Percentiles rank a stretch among this genome's conserved stretches.
Conservation (phyloP, 2,888 invertebrate genomes). For the Galerucella nymphaeae region DNA sequence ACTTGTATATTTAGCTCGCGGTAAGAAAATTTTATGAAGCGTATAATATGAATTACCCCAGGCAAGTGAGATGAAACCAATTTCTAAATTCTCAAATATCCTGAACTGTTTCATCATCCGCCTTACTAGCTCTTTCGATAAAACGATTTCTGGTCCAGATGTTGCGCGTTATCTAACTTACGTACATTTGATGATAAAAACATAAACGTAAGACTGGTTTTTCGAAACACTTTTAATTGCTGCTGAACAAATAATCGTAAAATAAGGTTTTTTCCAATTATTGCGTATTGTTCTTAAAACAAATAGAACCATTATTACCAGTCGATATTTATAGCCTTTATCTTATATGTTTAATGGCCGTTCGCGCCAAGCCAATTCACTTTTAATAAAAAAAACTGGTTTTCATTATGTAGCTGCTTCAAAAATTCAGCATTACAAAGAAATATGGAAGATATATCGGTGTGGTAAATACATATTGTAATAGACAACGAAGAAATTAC, state of each 20-base stretch:
- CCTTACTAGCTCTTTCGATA: too few species aligned
- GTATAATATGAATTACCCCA: too few species aligned
- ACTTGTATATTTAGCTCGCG: too few species aligned
- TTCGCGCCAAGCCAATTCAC: neutral
- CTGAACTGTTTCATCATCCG: too few species aligned
- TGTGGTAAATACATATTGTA: too few species aligned
- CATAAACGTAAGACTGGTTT: neutral
- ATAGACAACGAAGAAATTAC: too few species aligned
- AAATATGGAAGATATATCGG: neutral
- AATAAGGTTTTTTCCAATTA: conserved; percentile 1
- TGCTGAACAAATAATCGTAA: conserved; percentile 1
- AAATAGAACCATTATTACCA: neutral
- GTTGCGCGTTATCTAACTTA: neutral
- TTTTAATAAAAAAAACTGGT: neutral
- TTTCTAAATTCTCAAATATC: too few species aligned
- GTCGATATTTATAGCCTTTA: neutral
- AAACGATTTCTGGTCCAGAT: neutral
- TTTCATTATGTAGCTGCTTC: neutral
- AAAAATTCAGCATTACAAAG: neutral
- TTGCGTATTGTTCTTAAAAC: neutral
- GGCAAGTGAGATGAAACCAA: too few species aligned
- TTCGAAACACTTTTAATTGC: neutral
- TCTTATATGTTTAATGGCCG: neutral
- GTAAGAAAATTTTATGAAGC: too few species aligned
- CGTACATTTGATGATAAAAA: neutral